Evolutionary conservation across 2,888 invertebrate genomes (phyloP), one percentile per base, ranked within the genome.

Genomic region (Ethmia dodecea): DNA sequence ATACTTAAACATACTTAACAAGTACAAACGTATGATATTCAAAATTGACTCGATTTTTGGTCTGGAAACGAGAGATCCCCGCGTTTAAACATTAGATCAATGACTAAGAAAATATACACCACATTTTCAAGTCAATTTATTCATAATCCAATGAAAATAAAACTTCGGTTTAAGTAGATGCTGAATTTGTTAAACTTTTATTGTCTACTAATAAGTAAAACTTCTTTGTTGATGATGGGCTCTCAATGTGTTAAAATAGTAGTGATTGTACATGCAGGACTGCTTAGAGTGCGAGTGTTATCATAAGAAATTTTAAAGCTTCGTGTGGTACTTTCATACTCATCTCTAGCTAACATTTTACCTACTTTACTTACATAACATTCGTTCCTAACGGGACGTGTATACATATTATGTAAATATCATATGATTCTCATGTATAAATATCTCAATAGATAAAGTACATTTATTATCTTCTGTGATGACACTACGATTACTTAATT

Each of bases 271-370:
- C 59, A 71, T 76, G 77, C 60, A 68, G 64, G 62, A 72, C 73
- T 75, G 81, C 76, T 74, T 77, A 81, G 58, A 73, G 86, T 86
- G 86, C 83, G 73, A 80, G 79, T 80, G 83, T 80, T 77, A 73
- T 86, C 86, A 86, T 86, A 86, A 86, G 86, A 84, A 80, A 78
- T 84, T 75, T 86, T 86, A 86, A 86, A 86, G 86, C 86, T 86
- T 84, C 73, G 73, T 79, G 86, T 86, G 86, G 83, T 84, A 86
- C 74, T 56, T 69, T 77, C 69, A 72, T 79, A 77, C 60, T 78
- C 78, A 64, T 70, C 56, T 75, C 83, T 83, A 81, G 64, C 80
- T 81, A 79, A 74, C 60, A 75, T n/a, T n/a, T 75, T 79, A 78
- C 65, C 80, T 83, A 81, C 71, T 72, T 72, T 56, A 68, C 73